phyloP scores from a whole-genome alignment of 2,797 vertebrate species.

The Argentina silus region DNA sequence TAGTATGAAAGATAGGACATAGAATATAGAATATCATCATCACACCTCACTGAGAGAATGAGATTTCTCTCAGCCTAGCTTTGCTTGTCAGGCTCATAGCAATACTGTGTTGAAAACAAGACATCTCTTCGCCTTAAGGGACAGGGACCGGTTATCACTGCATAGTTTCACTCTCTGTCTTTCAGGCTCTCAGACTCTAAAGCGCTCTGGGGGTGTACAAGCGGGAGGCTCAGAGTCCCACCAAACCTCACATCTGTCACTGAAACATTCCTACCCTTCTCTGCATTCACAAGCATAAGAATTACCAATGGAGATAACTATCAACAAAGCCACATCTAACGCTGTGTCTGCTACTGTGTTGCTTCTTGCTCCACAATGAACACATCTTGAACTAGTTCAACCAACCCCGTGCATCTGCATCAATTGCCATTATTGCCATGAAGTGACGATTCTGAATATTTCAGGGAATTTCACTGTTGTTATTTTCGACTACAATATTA shows the following conservation, averaged over 20 bases:
- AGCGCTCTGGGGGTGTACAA: slow-evolving; percentile 61
- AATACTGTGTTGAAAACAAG: slow-evolving; percentile 24
- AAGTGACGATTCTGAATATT: too few species aligned
- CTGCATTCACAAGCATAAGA: slow-evolving; percentile 56
- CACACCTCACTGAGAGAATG: too few species aligned
- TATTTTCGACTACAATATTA: too few species aligned
- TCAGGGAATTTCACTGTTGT: too few species aligned
- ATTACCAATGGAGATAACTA: slow-evolving; percentile 3
- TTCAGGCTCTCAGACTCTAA: slow-evolving; percentile 60
- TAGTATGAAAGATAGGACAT: too few species aligned
- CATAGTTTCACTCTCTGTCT: slow-evolving; percentile 63
- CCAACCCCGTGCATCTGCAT: neutral
- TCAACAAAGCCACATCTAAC: slow-evolving; percentile 28
- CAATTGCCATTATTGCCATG: neutral
- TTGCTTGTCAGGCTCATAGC: slow-evolving; percentile 50
- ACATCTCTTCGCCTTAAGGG: slow-evolving; percentile 52
- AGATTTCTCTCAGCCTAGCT: slow-evolving; percentile 9
- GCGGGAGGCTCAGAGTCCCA: slow-evolving; percentile 68
- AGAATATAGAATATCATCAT: too few species aligned
- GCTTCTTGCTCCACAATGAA: neutral
- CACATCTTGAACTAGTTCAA: neutral
- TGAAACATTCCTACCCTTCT: slow-evolving; percentile 60
- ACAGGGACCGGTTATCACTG: slow-evolving; percentile 55
- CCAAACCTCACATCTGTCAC: slow-evolving; percentile 68
- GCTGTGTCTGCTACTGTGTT: slow-evolving; percentile 28